Percentiles rank a stretch among this genome's conserved stretches.
Evolutionary conservation across 2,113 vertebrate genomes (phyloP).

Genomic region (Sapajus apella): DNA sequence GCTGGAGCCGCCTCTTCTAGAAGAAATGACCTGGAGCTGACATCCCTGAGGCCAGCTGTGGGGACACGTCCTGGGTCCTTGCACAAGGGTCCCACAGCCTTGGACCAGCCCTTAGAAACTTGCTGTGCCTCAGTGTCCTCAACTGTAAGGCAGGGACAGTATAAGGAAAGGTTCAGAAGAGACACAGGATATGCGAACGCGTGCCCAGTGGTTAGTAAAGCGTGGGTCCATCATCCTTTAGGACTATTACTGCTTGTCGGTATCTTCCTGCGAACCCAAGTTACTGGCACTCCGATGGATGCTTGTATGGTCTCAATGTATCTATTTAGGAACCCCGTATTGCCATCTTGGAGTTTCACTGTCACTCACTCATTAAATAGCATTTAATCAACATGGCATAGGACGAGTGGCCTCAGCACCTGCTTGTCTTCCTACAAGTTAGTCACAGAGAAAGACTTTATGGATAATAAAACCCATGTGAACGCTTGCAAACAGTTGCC

Average conservation of each 20-base stretch:
- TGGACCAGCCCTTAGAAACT: neutral
- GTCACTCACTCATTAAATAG: neutral
- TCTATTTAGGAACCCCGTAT: neutral
- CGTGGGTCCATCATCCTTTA: neutral
- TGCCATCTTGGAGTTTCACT: neutral
- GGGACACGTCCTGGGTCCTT: neutral
- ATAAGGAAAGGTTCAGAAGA: neutral
- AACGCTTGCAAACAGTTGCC: neutral
- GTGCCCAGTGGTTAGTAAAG: fast-evolving
- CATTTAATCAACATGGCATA: neutral
- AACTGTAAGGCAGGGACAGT: fast-evolving
- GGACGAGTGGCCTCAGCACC: neutral
- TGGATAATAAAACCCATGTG: neutral
- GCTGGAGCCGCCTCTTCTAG: neutral
- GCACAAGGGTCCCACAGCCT: neutral
- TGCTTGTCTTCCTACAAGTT: neutral
- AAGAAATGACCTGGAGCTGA: neutral
- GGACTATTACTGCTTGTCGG: neutral
- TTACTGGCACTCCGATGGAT: neutral
- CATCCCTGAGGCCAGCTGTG: fast-evolving
- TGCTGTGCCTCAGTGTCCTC: neutral
- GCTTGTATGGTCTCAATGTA: neutral
- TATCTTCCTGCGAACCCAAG: neutral
- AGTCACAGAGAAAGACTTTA: neutral
- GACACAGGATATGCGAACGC: fast-evolving